Percentiles rank a stretch among this genome's conserved stretches.
phyloP scores from a whole-genome alignment of 2,797 vertebrate species.

The Coregonus ussuriensis region DNA sequence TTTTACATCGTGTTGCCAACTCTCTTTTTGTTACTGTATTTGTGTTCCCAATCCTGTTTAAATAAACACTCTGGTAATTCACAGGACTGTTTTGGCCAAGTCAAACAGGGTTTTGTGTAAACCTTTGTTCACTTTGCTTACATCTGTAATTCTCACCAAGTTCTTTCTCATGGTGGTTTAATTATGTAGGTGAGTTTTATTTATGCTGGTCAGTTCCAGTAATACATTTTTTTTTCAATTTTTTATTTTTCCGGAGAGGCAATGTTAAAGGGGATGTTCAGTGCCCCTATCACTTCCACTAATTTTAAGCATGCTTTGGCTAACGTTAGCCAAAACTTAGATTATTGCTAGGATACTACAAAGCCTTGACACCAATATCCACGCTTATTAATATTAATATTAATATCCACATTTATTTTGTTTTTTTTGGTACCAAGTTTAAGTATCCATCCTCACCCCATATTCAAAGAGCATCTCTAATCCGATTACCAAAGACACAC shows the following conservation, averaged over 20 bases:
- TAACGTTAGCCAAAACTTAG: too few species aligned
- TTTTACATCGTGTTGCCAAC: too few species aligned
- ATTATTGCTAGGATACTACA: too few species aligned
- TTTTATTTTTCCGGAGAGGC: not conserved
- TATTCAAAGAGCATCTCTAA: too few species aligned
- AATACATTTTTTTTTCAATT: not conserved
- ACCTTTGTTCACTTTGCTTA: not conserved
- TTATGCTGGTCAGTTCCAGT: not conserved
- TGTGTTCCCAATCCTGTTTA: not conserved
- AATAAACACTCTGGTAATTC: not conserved
- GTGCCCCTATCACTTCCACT: too few species aligned
- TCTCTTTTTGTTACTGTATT: not conserved
- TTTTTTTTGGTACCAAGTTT: not conserved
- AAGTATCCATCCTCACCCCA: not conserved
- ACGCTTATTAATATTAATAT: too few species aligned
- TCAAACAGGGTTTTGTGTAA: slow-evolving; percentile 10
- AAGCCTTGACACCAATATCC: not conserved
- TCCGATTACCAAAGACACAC: too few species aligned
- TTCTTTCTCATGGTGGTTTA: not conserved
- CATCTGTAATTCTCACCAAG: not conserved
- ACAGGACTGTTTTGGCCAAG: not conserved
- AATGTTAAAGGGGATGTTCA: too few species aligned
- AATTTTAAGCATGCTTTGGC: too few species aligned
- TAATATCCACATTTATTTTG: not conserved
- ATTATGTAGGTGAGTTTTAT: not conserved